Evolutionary conservation across 1,140 invertebrate genomes (phyloP), one percentile per base, ranked within the genome.

Genomic region (Fopius arisanus): DNA sequence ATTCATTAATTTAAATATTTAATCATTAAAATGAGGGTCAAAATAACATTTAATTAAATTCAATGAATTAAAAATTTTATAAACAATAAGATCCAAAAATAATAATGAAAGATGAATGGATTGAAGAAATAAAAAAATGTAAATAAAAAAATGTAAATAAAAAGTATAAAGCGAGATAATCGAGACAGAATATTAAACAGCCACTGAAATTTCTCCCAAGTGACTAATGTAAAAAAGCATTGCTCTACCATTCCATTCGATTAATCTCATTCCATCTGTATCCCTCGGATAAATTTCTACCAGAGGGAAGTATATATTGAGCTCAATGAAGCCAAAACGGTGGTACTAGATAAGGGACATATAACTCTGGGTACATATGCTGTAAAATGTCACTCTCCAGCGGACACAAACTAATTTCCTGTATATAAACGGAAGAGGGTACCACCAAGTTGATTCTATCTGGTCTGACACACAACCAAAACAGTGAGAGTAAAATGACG

Each of bases 391-490:
- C 67, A 71, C 72, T 68, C 70, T 65, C 62, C 48, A 43, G 33
- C 29, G 67, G 69, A 76, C 63, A 74, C 75, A 71, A 68, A 74
- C 72, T 73, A 76, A 76, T 76, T 76, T 76, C 75, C 75, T 74
- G 75, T 65, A 59, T 68, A 67, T 33, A 73, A 73, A 48, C 33
- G 28, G 26, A 65, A 59, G 54, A 28, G 54, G 54, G 54, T 48
- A 59, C n/a, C 23, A 59, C 54, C 54, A 59, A 59, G 54, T 59
- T 59, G 54, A 59, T 59, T 59, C 54, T 59, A 59, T 59, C 54
- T 3, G 9, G 3, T 7, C 19, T 28, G 23, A 59, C 54, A 21
- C 54, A 21, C 23, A 26, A 59, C 6, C 19, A 21, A 10, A 37
- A 31, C 51, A 40, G 37, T 71, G 54, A 40, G 33, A 62, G 62